Percentiles rank a stretch among this genome's conserved stretches.
phyloP scores from a whole-genome alignment of 2,888 invertebrate species.

The Philonicus albiceps region DNA sequence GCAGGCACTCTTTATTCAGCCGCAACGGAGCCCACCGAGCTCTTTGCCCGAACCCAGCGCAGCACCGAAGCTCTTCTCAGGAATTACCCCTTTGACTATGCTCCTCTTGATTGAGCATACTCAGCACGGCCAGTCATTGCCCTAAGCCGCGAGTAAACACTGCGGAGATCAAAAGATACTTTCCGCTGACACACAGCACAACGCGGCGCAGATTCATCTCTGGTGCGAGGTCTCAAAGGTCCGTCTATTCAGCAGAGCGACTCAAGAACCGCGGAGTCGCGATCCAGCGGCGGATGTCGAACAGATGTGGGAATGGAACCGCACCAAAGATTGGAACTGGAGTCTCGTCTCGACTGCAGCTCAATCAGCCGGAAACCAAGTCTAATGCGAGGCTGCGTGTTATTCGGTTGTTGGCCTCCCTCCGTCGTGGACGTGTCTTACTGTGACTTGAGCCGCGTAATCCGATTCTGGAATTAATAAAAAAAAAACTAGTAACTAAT shows the following conservation, averaged over 20 bases:
- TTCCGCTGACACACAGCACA: background rate
- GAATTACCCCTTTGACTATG: background rate
- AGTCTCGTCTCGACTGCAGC: constrained; percentile 16
- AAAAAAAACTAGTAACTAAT: background rate
- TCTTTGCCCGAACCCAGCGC: background rate
- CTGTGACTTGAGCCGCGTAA: constrained; percentile 25
- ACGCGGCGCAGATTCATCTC: background rate
- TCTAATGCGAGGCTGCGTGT: constrained; percentile 50
- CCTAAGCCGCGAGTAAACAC: background rate
- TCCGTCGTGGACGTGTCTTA: constrained; percentile 54
- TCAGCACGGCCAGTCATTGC: background rate
- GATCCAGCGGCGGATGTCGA: constrained; percentile 30
- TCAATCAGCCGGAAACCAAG: constrained; percentile 48
- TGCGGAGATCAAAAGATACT: background rate
- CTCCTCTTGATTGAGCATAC: background rate
- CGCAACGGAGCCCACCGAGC: background rate
- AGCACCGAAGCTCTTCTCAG: background rate
- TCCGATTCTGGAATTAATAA: background rate
- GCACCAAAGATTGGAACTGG: background rate
- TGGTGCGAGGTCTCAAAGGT: background rate
- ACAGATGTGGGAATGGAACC: background rate
- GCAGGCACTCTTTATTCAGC: constrained; percentile 23
- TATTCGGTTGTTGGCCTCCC: constrained; percentile 54
- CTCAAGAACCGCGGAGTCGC: background rate
- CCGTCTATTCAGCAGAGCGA: background rate